Evolutionary conservation across 1,140 invertebrate species (phyloP), one percentile per base, ranked within the genome.

Genomic region (Melitaea cinxia): DNA sequence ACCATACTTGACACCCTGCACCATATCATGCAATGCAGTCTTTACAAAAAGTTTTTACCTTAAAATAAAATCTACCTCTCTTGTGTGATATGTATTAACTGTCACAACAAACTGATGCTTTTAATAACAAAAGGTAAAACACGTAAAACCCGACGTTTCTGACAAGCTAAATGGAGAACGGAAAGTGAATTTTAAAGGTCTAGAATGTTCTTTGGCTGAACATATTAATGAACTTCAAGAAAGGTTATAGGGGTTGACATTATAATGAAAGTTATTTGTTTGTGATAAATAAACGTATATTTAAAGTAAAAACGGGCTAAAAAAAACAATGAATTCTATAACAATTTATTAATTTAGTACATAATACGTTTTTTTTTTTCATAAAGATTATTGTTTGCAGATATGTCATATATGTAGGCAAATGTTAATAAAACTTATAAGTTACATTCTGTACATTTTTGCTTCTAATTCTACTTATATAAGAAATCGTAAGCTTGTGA

Each of bases 151-250:
- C 15, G 15, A 55, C 4, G 19, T 35, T 23, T 19, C 42, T 42
- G 33, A 42, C n/a, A 64, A 52, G 52, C 45, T 14, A 45, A 21
- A 47, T 54, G 35, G 55, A 72, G 65, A 72, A 54, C 57, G 65
- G 67, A 72, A 66, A 68, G 52, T 21, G 63, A 62, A 67, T 64
- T 68, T 71, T 64, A 49, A 70, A 63, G 53, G 69, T 85, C 82
- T 83, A 83, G 84, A 85, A 87, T 73, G 72, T 83, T 87, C 84
- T 68, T 72, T 75, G 37, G 47, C 30, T 28, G 52, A 45, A 65
- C 35, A 30, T 57, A 52, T 56, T 62, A 60, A 49, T 61, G 49
- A 47, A 61, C 47, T 57, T 35, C 15, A 56, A 49, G 53, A 49
- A 37, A 59, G 68, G 68, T 63, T 73, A 62, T 72, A 26, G 69